A percentile compares a stretch with the other conserved stretches of the same genome.
Conservation (phyloP, 2,888 invertebrate species). For the Hirtodrosophila alboralis region DNA sequence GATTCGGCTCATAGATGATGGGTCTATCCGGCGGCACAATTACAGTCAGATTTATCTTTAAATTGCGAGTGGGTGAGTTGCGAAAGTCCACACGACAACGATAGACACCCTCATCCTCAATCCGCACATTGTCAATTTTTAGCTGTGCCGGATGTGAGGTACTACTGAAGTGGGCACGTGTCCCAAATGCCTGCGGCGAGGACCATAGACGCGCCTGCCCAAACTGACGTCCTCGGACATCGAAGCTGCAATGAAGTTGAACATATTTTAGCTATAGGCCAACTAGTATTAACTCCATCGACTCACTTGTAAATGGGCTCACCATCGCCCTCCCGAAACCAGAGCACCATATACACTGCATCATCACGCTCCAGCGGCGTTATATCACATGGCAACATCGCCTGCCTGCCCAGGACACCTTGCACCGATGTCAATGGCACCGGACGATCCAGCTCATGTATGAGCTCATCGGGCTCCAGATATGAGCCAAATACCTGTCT, state of each 20-base stretch:
- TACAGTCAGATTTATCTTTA: slow-evolving; percentile 90
- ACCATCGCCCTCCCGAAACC: slow-evolving; percentile 93
- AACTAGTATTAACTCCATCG: not conserved
- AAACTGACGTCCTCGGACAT: slow-evolving; percentile 89
- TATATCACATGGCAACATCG: slow-evolving; percentile 94
- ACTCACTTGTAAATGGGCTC: slow-evolving; percentile 93
- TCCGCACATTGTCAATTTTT: slow-evolving; percentile 87
- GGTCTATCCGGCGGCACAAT: slow-evolving; percentile 93
- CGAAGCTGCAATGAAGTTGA: slow-evolving; percentile 86
- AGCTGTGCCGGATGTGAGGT: slow-evolving; percentile 92
- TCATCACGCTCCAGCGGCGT: slow-evolving; percentile 91
- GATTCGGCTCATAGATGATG: slow-evolving; percentile 91
- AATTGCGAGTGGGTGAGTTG: slow-evolving; percentile 89
- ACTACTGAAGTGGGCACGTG: slow-evolving; percentile 92
- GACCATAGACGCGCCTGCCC: slow-evolving; percentile 93
- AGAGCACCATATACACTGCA: slow-evolving; percentile 93
- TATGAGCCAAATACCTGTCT: slow-evolving; percentile 69
- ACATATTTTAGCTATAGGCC: not conserved
- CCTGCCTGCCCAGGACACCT: slow-evolving; percentile 92
- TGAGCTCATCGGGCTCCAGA: slow-evolving; percentile 84
- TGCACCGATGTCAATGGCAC: slow-evolving; percentile 92
- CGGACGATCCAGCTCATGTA: slow-evolving; percentile 84
- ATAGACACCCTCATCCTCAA: slow-evolving; percentile 88
- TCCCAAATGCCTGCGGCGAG: slow-evolving; percentile 90
- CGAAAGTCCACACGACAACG: slow-evolving; percentile 90